Base-by-base conservation (phyloP, 2,797 vertebrate species). In the Craterocephalus amniculus region DNA sequence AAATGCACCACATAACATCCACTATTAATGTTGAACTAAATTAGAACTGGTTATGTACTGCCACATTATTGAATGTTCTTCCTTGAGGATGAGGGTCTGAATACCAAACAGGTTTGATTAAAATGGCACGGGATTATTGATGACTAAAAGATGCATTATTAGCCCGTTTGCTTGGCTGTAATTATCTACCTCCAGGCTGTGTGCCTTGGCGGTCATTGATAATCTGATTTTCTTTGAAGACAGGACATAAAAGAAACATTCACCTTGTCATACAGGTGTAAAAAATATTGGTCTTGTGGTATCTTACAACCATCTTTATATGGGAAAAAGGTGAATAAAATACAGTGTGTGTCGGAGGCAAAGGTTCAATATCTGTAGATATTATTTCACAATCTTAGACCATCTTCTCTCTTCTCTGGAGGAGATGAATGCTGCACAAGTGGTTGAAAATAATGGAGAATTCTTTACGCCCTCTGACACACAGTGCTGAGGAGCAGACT, bases 41-140 rank as follows among this genome's bases (percentile, higher is more conserved):
- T 52, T 11, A 71, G 24, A 36, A 40, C 24, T 36, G 14, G 61
- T 48, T 36, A 20, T 36, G 27, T 32, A 27, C 12, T 31, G 9
- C 14, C 0, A 2, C 18, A 29, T 55, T 58, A 57, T 48, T 72
- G 43, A 72, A 36, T 20, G 45, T 12, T 12, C 36, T 32, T 64
- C 5, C 35, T 26, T 35, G 38, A 58, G 18, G 32, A 2, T 13
- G 16, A n/a, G 20, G 1, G 55, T 67, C 13, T 59, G 43, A 78
- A 72, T 63, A 52, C 49, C 16, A 63, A 81, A 49, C 22, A 24
- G 38, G 24, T 20, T 63, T 72, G 18, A 63, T 78, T 76, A 69
- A 73, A 57, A 16, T 36, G 18, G 51, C 55, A 40, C 24, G 29
- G 36, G 27, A 31, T 5, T 24, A 26, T 27, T 61, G 69, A 84